Conservation (phyloP, 2,888 invertebrate genomes). For the Xanthorhoe spadicearia region DNA sequence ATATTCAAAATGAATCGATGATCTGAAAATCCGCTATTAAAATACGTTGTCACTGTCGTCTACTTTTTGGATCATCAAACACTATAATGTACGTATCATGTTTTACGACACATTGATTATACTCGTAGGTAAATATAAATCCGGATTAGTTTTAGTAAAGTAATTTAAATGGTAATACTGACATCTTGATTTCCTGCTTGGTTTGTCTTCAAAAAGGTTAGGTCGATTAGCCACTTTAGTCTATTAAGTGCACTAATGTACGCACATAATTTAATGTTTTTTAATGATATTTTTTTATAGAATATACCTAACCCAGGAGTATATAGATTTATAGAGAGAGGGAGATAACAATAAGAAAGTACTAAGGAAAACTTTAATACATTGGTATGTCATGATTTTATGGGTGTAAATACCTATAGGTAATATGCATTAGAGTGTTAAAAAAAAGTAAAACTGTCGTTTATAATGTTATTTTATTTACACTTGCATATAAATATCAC, state of each 20-base stretch:
- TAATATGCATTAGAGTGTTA: neutral
- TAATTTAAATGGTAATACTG: constrained; percentile 20
- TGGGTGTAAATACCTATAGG: neutral
- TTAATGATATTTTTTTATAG: too few species aligned
- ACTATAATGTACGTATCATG: constrained; percentile 2
- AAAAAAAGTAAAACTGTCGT: constrained; percentile 21
- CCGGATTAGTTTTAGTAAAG: constrained; percentile 1
- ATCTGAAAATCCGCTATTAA: constrained; percentile 30
- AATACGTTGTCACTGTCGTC: constrained; percentile 1
- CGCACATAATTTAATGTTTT: neutral
- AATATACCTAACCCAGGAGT: too few species aligned
- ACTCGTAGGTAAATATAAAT: constrained; percentile 11
- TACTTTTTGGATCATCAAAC: constrained; percentile 11
- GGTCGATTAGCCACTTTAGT: neutral
- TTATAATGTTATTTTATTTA: constrained; percentile 46
- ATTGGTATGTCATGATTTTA: neutral
- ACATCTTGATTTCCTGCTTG: constrained; percentile 20
- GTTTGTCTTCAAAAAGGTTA: neutral
- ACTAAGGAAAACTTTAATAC: too few species aligned
- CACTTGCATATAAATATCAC: constrained; percentile 47
- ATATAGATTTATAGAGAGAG: too few species aligned
- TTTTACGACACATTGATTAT: constrained; percentile 9
- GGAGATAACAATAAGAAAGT: too few species aligned
- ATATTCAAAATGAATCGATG: constrained; percentile 31
- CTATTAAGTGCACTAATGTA: neutral